Conservation (phyloP, 2,113 vertebrate genomes). For the Gnathonemus echidnorhynchus region DNA sequence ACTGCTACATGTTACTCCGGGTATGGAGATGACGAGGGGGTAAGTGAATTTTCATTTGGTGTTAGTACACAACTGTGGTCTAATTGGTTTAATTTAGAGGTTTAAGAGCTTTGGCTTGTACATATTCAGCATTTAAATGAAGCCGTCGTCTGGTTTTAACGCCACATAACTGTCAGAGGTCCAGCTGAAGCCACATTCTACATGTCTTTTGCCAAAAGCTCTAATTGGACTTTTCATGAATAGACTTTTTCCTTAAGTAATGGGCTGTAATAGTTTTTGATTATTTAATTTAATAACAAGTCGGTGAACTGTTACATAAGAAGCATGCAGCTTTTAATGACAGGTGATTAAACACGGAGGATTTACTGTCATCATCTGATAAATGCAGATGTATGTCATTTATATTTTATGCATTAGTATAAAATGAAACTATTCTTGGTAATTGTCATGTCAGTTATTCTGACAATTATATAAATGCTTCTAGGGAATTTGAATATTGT, state of each 20-base stretch:
- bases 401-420: not conserved
- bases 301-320: not conserved
- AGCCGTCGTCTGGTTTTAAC: not conserved
- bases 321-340: not conserved
- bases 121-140: not conserved
- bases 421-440: not conserved
- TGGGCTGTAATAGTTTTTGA: not conserved
- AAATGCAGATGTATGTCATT: not conserved
- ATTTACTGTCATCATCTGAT: not conserved
- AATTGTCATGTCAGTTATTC: not conserved
- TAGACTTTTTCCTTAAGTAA: not conserved
- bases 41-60: slow-evolving; percentile 40
- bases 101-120: not conserved
- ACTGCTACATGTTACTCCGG: slow-evolving; percentile 90
- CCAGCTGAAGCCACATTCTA: not conserved
- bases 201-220: not conserved
- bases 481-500: not conserved
- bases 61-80: not conserved
- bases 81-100: not conserved
- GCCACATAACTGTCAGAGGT: not conserved
- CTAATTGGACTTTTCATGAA: not conserved
- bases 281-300: not conserved
- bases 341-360: not conserved
- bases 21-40: slow-evolving; percentile 84
- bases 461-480: not conserved